Conservation (phyloP, 1,140 invertebrate species). For the Drosophila mojavensis region DNA sequence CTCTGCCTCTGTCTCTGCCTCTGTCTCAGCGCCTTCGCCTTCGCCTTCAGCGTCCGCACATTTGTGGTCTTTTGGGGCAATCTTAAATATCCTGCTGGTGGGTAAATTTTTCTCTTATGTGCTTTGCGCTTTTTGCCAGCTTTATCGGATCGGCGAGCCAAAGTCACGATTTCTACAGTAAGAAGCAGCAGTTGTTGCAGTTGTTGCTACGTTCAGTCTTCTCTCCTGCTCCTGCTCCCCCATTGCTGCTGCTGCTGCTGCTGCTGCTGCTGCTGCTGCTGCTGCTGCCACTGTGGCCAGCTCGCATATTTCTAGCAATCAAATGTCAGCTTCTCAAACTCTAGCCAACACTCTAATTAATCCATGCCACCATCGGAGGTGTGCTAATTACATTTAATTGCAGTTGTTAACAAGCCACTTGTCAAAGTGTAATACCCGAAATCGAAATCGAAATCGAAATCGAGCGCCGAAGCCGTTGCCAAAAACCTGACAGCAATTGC, state of each 20-base stretch:
- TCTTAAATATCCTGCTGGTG: constrained; percentile 83
- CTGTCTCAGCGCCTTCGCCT: constrained; percentile 1
- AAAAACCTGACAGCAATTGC: constrained; percentile 22
- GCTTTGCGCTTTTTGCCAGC: constrained; percentile 49
- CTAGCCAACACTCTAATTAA: constrained; percentile 53
- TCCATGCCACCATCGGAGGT: constrained; percentile 45
- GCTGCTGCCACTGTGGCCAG: constrained; percentile 9
- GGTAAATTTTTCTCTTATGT: constrained; percentile 74
- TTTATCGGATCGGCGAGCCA: constrained; percentile 77
- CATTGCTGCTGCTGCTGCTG: no score
- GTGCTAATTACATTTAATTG: constrained; percentile 71
- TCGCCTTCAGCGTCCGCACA: constrained; percentile 44
- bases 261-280: neutral
- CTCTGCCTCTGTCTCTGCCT: constrained; percentile 2
- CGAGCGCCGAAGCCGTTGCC: neutral
- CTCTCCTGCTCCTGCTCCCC: neutral
- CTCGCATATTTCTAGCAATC: constrained; percentile 20
- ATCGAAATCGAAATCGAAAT: neutral
- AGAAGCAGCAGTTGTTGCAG: constrained; percentile 55
- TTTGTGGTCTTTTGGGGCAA: constrained; percentile 73
- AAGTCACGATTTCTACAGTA: constrained; percentile 76
- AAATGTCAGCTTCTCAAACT: constrained; percentile 21
- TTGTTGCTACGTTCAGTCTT: constrained; percentile 19
- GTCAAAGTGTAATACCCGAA: constrained; percentile 47
- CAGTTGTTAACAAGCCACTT: constrained; percentile 65